Conservation (phyloP, 2,797 vertebrate species). For the Phataginus tricuspis region DNA sequence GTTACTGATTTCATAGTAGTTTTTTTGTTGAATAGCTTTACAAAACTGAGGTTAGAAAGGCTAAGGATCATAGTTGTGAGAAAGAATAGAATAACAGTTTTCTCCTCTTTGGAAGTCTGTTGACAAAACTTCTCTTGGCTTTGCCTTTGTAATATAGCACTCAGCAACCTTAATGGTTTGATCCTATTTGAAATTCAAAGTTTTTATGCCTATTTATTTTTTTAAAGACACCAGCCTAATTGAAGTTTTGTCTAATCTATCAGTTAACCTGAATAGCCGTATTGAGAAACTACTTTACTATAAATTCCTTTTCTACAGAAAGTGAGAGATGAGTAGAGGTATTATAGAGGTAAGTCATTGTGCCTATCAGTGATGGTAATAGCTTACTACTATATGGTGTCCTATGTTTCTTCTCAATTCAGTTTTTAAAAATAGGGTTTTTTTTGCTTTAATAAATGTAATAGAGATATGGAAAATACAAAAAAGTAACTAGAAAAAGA, state of each 20-base stretch:
- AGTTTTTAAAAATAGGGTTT: not conserved
- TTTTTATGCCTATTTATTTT: slow-evolving; percentile 1
- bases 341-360: not conserved
- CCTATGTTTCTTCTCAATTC: not conserved
- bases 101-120: not conserved
- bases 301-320: slow-evolving; percentile 10
- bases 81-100: not conserved
- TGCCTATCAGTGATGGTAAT: not conserved
- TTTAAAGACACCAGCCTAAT: not conserved
- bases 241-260: not conserved
- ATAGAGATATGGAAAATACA: slow-evolving; percentile 24
- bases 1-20: not conserved
- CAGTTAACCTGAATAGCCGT: not conserved
- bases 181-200: slow-evolving; percentile 12
- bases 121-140: not conserved
- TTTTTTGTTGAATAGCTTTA: not conserved
- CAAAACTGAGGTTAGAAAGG: not conserved
- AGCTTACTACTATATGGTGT: not conserved
- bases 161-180: not conserved
- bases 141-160: not conserved
- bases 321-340: not conserved
- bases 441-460: not conserved
- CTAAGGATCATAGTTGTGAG: not conserved
- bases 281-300: not conserved
- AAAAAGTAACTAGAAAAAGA: slow-evolving; percentile 38